Evolutionary conservation across 2,888 invertebrate species (phyloP).

Genomic region (Epinotia bilunana): DNA sequence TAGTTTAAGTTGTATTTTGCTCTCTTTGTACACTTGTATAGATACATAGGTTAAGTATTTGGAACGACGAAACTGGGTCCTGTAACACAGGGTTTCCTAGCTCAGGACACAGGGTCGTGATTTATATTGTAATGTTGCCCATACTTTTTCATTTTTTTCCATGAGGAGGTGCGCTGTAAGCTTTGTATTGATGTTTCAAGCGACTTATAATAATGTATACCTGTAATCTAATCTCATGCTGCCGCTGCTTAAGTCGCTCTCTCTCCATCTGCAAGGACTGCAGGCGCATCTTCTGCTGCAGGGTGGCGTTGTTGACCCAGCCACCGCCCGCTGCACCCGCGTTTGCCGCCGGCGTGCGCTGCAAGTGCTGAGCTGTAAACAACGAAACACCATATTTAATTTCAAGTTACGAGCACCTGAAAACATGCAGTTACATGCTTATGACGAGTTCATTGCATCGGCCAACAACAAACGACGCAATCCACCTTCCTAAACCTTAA

Average conservation of each 20-base stretch:
- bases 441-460: background rate
- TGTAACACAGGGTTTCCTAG: too few species aligned
- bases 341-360: slow-evolving; percentile 83
- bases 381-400: slow-evolving; percentile 41
- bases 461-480: too few species aligned
- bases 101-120: too few species aligned
- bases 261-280: slow-evolving; percentile 94
- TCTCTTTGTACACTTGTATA: too few species aligned
- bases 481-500: background rate
- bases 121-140: too few species aligned
- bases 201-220: slow-evolving; percentile 67
- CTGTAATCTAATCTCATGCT: slow-evolving; percentile 95
- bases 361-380: slow-evolving; percentile 83
- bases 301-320: slow-evolving; percentile 85
- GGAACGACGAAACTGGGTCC: too few species aligned
- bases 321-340: slow-evolving; percentile 84
- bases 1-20: too few species aligned
- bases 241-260: slow-evolving; percentile 93
- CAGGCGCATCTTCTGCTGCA: slow-evolving; percentile 90
- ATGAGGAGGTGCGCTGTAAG: background rate
- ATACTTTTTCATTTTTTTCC: too few species aligned
- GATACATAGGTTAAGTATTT: too few species aligned
- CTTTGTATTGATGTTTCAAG: background rate
- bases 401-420: background rate
- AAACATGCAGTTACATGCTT: background rate